Conservation (phyloP, 2,888 invertebrate species). For the Boloria euphrosyne region DNA sequence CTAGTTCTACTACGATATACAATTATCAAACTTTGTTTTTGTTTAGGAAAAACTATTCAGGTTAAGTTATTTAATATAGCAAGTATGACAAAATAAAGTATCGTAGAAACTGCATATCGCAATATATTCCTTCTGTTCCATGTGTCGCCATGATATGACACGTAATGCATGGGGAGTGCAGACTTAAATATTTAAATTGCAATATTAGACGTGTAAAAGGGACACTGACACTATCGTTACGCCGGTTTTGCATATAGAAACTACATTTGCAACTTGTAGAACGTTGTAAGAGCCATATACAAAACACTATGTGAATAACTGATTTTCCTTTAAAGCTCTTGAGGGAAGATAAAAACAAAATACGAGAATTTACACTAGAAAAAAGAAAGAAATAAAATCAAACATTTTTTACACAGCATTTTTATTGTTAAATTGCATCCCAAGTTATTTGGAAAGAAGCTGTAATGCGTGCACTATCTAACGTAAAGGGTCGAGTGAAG, state of each 20-base stretch:
- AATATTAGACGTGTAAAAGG: constrained; percentile 24
- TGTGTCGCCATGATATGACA: neutral
- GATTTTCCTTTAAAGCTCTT: no score
- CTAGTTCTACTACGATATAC: no score
- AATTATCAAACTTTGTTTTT: no score
- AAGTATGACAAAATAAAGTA: no score
- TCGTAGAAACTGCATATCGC: no score
- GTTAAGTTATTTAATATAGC: no score
- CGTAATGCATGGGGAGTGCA: constrained; percentile 12
- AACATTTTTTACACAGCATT: neutral
- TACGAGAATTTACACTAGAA: no score
- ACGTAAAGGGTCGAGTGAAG: constrained; percentile 43
- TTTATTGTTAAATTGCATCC: constrained; percentile 1
- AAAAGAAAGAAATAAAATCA: neutral
- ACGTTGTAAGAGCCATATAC: neutral
- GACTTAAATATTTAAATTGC: constrained; percentile 23
- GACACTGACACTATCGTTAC: constrained; percentile 13
- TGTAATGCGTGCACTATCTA: constrained; percentile 47
- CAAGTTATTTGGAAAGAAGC: constrained; percentile 7
- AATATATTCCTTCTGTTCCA: neutral
- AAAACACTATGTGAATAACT: no score
- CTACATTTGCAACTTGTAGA: neutral
- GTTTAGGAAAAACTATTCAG: no score
- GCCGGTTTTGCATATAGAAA: constrained; percentile 9
- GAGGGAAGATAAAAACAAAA: no score